phyloP scores from a whole-genome alignment of 2,888 invertebrate genomes.

The Apeira syringaria region DNA sequence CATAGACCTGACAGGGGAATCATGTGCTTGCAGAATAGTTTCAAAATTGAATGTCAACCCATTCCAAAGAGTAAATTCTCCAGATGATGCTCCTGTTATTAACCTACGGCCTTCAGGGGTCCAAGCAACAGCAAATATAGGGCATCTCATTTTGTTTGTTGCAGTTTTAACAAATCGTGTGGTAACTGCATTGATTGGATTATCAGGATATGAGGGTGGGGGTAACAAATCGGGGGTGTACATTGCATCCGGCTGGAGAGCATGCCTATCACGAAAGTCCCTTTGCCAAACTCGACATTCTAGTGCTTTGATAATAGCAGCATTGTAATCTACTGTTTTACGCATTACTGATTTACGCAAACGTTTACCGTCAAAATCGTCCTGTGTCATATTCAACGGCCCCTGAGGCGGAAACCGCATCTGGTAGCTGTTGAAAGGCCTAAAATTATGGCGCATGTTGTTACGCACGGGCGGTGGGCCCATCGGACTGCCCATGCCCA shows the following conservation, averaged over 20 bases:
- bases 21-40: constrained; percentile 99
- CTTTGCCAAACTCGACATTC: constrained; percentile 98
- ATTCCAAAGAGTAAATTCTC: constrained; percentile 99
- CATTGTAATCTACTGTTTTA: constrained; percentile 99
- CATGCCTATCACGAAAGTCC: constrained; percentile 94
- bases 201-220: constrained; percentile 96
- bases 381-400: constrained; percentile 89
- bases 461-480: constrained; percentile 60
- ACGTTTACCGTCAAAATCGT: constrained; percentile 98
- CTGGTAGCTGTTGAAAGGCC: constrained; percentile 73
- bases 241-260: constrained; percentile 97
- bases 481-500: constrained; percentile 44
- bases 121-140: constrained; percentile 99
- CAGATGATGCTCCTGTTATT: constrained; percentile 99
- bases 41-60: constrained; percentile 99
- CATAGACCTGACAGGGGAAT: constrained; percentile 99
- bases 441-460: constrained; percentile 78
- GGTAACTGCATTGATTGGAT: constrained; percentile 98
- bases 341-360: constrained; percentile 98
- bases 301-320: constrained; percentile 95
- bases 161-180: constrained; percentile 99
- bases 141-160: constrained; percentile 99
- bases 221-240: constrained; percentile 97
- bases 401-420: constrained; percentile 79
- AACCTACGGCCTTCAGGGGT: constrained; percentile 99